Evolutionary conservation across 2,113 vertebrate species (phyloP).

Genomic region (Hassar affinis): DNA sequence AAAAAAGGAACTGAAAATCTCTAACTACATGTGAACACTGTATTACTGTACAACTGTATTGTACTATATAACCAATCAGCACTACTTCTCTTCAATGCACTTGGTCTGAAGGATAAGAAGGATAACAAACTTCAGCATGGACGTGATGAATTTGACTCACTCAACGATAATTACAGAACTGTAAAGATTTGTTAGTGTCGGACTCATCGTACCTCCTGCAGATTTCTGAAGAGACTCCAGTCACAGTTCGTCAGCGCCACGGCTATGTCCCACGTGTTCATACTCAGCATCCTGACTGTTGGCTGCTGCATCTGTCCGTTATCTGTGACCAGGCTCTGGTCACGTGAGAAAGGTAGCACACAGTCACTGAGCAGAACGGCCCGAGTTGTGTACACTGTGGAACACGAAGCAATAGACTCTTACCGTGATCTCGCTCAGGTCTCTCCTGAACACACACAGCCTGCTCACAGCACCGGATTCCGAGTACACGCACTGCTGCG

Average conservation of each 20-base stretch:
- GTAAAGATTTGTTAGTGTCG: neutral
- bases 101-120: neutral
- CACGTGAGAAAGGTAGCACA: neutral
- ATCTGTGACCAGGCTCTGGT: conserved; percentile 83
- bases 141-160: neutral
- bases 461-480: conserved; percentile 80
- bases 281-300: conserved; percentile 83
- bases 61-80: neutral
- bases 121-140: neutral
- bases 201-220: conserved; percentile 81
- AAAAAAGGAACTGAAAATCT: too few species aligned
- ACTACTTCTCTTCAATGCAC: neutral
- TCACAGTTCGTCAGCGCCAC: conserved; percentile 91
- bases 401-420: conserved; percentile 49
- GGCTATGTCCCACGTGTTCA: conserved; percentile 96
- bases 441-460: conserved; percentile 86
- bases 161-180: too few species aligned
- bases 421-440: conserved; percentile 86
- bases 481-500: conserved; percentile 82
- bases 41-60: too few species aligned
- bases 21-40: too few species aligned
- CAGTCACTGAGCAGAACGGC: neutral
- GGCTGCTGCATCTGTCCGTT: conserved; percentile 85
- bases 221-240: conserved; percentile 88
- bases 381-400: neutral